Evolutionary conservation across 1,140 invertebrate species (phyloP), one percentile per base, ranked within the genome.

Genomic region (Gryllus bimaculatus): DNA sequence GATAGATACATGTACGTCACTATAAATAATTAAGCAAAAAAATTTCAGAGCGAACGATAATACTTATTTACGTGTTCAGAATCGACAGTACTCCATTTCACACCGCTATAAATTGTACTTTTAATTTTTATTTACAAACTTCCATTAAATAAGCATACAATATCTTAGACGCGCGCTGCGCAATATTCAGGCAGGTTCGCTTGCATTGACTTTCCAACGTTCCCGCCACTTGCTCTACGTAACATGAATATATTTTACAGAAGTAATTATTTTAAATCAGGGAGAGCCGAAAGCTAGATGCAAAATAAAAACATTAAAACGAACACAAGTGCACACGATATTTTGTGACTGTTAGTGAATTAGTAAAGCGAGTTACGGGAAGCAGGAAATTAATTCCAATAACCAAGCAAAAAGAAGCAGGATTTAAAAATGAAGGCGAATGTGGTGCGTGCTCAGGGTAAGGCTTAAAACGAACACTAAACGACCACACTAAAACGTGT

Each of bases 341-440:
- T 66, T 66, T 39, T 10, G 54, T 13, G 54, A 13, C 10, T 66
- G 54, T 66, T 66, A 66, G 54, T 66, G 54, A 66, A 66, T 66
- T 66, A 66, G 54, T 66, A 66, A 66, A 66, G 54, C 54, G 54
- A 66, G 54, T 66, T 13, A 66, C 54, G 54, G 54, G 18, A 66
- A 66, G 54, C 54, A 66, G 54, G 54, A 66, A 66, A 66, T 66
- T 66, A 66, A 66, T 66, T 66, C 54, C 54, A 66, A 66, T 66
- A 66, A 66, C 54, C 54, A 66, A 66, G 54, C 54, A 66, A 66
- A 66, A 66, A 66, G 18, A 66, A 66, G 54, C 54, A 66, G 54
- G 54, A 66, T 18, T 13, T 18, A 66, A 66, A 66, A 66, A 66
- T 18, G 10, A 13, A 66, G 54, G 54, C 54, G 54, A 66, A 66